Evolutionary conservation across 2,113 vertebrate species (phyloP).

Genomic region (Lasiurus cinereus): DNA sequence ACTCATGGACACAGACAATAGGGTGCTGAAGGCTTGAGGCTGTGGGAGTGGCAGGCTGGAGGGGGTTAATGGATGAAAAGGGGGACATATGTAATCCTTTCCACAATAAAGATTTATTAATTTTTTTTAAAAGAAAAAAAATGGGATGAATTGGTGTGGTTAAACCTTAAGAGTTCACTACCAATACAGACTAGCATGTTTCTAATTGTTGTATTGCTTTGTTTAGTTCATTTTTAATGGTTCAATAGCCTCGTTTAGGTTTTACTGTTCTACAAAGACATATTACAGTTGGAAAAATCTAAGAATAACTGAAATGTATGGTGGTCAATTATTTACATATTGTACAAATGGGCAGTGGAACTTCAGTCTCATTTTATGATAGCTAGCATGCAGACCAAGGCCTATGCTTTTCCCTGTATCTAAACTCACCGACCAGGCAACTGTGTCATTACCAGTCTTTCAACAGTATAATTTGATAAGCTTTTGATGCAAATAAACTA

Average conservation of each 20-base stretch:
- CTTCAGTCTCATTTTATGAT: not conserved
- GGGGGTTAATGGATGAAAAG: no score
- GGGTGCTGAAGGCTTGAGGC: no score
- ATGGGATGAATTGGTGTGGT: not conserved
- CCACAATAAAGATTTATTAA: no score
- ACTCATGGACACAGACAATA: no score
- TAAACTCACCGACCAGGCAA: not conserved
- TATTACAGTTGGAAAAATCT: not conserved
- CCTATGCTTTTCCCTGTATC: not conserved
- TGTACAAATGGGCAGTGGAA: not conserved
- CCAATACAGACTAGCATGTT: not conserved
- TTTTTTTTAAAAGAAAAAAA: not conserved
- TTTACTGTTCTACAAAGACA: constrained; percentile 33
- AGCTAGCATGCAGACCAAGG: not conserved
- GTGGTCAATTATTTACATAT: not conserved
- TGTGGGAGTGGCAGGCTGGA: no score
- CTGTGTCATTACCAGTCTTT: not conserved
- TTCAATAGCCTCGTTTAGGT: not conserved
- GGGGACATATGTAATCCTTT: no score
- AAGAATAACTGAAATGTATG: not conserved
- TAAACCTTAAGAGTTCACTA: constrained; percentile 15
- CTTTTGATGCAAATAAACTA: not conserved
- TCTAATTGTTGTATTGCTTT: constrained; percentile 31
- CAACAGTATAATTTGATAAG: not conserved
- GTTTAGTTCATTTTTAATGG: constrained; percentile 24